Evolutionary conservation across 1,140 invertebrate species (phyloP), one percentile per base, ranked within the genome.

Genomic region (Drusus annulatus): DNA sequence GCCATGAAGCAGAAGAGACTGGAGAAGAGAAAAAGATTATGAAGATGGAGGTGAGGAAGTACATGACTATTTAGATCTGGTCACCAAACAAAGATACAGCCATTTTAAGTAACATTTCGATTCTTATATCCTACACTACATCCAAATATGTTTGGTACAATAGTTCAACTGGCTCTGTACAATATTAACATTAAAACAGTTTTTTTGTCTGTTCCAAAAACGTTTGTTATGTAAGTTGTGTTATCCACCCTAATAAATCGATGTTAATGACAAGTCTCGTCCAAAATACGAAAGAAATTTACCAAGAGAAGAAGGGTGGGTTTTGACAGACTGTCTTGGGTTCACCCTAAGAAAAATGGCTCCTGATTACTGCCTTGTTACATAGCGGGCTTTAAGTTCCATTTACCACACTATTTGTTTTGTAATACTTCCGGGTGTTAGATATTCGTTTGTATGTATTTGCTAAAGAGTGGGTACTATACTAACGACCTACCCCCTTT

Each of bases 281-380:
- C 13, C 50, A 65, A 65, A 25, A 63, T 19, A 69, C 7, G n/a
- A 15, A 69, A 45, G 21, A 21, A 45, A 62, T 68, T 68, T 63
- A 21, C 50, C 19, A 36, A 16, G n/a, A 78, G 52, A 65, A 52
- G 45, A 25, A 78, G 52, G 45, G 76, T 50, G 52, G 10, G 45
- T 78, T 78, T 50, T 78, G 76, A 78, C 62, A 78, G 21, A 69
- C 65, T 65, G 50, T 65, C 65, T 63, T 78, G 17, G 51, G 52
- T 76, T 16, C 50, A 36, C 51, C 74, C 62, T 21, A 50, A 50
- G 45, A 51, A 68, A 52, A 76, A 76, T 78, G 62, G 17, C 3
- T 36, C 17, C 62, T 78, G 76, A 78, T 78, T 78, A 54, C 76
- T 23, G 62, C 36, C 62, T 65, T 65, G 21, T 65, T 8, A n/a